Evolutionary conservation across 1,140 invertebrate species (phyloP).

Genomic region (Tenebrio molitor): DNA sequence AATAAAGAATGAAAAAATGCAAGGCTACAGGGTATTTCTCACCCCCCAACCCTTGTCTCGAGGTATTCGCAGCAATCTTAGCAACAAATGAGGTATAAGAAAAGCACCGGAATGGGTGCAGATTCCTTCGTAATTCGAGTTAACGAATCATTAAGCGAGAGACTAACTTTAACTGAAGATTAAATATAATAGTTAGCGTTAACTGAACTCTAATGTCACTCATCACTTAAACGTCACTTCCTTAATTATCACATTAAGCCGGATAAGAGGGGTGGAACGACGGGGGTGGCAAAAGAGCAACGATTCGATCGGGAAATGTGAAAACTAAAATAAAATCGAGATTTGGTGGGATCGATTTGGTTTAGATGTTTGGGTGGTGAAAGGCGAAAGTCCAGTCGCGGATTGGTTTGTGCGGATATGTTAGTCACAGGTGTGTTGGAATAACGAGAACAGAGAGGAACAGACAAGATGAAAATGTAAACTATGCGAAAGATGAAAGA

Average conservation of each 20-base stretch:
- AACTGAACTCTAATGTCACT: conserved; percentile 64
- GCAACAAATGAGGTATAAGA: conserved; percentile 59
- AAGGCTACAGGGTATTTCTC: no score
- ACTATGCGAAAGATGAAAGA: no score
- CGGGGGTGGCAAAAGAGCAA: background rate
- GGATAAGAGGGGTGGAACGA: conserved; percentile 42
- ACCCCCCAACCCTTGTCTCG: no score
- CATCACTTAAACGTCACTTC: conserved; percentile 65
- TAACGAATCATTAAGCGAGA: conserved; percentile 65
- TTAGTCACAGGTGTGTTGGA: no score
- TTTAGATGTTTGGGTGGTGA: no score
- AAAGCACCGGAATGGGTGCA: conserved; percentile 55
- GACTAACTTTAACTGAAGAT: conserved; percentile 64
- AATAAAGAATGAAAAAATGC: conserved; percentile 51
- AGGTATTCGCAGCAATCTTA: conserved; percentile 35
- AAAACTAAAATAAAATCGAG: no score
- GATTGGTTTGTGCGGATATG: no score
- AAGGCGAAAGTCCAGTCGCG: no score
- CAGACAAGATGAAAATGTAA: no score
- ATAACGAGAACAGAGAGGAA: no score
- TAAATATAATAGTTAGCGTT: conserved; percentile 66
- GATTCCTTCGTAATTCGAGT: conserved; percentile 59
- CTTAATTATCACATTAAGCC: conserved; percentile 64
- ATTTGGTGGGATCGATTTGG: no score
- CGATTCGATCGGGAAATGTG: conserved; percentile 9